Conservation (phyloP, 2,113 vertebrate species). For the Eretmochelys imbricata region DNA sequence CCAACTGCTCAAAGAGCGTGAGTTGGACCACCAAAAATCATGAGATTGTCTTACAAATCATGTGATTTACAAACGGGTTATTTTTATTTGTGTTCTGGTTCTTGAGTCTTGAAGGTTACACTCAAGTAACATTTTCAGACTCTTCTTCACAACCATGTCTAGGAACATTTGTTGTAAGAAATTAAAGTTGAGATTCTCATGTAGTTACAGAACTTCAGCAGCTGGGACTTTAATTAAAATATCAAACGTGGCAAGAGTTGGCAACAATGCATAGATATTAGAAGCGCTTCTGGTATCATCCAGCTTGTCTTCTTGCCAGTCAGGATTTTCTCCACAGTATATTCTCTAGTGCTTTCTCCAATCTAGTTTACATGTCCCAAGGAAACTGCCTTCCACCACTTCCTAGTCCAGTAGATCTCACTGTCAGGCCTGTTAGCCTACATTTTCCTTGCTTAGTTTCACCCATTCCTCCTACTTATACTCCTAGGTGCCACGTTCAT, state of each 20-base stretch:
- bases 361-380: not conserved
- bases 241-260: accelerated
- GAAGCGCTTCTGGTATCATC: accelerated
- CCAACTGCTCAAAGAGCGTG: not conserved
- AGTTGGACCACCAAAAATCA: conserved; percentile 42
- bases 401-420: accelerated
- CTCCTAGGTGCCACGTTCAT: not conserved
- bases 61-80: not conserved
- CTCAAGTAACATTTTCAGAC: not conserved
- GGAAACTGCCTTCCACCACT: not conserved
- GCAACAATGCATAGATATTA: accelerated
- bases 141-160: not conserved
- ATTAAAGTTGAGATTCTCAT: not conserved
- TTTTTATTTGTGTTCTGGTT: not conserved
- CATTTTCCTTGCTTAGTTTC: not conserved
- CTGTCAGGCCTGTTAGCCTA: not conserved
- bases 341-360: accelerated
- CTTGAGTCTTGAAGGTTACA: not conserved
- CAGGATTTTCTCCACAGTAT: not conserved
- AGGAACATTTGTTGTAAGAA: accelerated
- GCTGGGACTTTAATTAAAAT: not conserved
- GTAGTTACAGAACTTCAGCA: accelerated
- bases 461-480: not conserved
- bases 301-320: accelerated
- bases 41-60: not conserved